Evolutionary conservation across 2,888 invertebrate genomes (phyloP).

Genomic region (Ceratothoa steindachneri): DNA sequence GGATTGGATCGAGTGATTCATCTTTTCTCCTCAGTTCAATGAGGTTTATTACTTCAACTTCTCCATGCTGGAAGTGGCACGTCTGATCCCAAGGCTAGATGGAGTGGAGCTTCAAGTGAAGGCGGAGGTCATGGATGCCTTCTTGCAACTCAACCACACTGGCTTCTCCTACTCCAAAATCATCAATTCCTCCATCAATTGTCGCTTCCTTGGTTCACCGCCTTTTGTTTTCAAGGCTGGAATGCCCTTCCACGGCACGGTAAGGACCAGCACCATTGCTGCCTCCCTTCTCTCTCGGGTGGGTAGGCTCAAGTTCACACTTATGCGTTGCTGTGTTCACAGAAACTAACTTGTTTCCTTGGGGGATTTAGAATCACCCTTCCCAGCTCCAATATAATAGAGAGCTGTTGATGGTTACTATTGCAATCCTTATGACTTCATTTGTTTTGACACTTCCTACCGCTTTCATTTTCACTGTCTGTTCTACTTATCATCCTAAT

Average conservation of each 20-base stretch:
- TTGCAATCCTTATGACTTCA: too few species aligned
- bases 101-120: constrained; percentile 77
- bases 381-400: too few species aligned
- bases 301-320: too few species aligned
- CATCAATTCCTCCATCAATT: constrained; percentile 76
- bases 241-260: constrained; percentile 82
- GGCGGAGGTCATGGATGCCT: constrained; percentile 76
- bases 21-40: constrained; percentile 80
- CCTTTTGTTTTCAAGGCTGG: constrained; percentile 93
- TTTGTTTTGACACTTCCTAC: too few species aligned
- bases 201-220: constrained; percentile 80
- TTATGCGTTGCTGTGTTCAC: too few species aligned
- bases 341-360: too few species aligned
- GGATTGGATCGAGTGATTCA: too few species aligned
- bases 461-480: too few species aligned
- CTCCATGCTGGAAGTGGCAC: constrained; percentile 72
- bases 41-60: constrained; percentile 83
- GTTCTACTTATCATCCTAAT: too few species aligned
- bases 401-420: too few species aligned
- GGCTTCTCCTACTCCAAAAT: constrained; percentile 83
- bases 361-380: too few species aligned
- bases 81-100: constrained; percentile 64
- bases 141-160: constrained; percentile 75
- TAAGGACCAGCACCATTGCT: constrained; percentile 60
- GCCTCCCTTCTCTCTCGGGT: too few species aligned